A percentile compares a stretch with the other conserved stretches of the same genome.
Conservation (phyloP, 92 coral and sea anemone species). For the Actinernus sp. region DNA sequence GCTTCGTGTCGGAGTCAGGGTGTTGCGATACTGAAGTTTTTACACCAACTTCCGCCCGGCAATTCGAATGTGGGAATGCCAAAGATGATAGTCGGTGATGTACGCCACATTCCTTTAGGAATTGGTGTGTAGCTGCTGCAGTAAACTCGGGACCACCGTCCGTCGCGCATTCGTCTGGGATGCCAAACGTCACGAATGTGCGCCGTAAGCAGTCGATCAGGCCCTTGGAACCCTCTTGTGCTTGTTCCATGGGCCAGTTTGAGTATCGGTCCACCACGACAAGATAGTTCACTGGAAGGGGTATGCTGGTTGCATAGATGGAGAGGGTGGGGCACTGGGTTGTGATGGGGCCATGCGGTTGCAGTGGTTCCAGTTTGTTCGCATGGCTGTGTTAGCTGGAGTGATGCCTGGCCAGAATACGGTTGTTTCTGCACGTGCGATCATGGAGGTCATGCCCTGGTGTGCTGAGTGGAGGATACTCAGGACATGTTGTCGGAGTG, state of each 20-base stretch:
- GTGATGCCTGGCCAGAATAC: too few relatives aligned
- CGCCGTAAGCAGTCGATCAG: too few relatives aligned
- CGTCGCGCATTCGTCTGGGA: slow-evolving; percentile 70
- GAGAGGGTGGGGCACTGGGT: slow-evolving; percentile 68
- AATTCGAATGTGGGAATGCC: slow-evolving; percentile 71
- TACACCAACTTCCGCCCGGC: slow-evolving; percentile 62
- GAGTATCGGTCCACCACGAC: slow-evolving; percentile 71
- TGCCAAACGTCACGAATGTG: slow-evolving; percentile 56
- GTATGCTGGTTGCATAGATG: too few relatives aligned
- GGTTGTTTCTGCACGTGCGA: too few relatives aligned
- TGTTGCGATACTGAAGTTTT: slow-evolving; percentile 64
- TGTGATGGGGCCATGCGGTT: slow-evolving; percentile 69
- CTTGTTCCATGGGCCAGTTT: too few relatives aligned
- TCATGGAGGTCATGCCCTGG: slow-evolving; percentile 49
- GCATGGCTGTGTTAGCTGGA: slow-evolving; percentile 31
- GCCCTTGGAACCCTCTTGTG: too few relatives aligned
- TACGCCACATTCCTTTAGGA: slow-evolving; percentile 76
- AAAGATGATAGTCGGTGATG: too few relatives aligned
- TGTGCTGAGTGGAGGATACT: slow-evolving; percentile 46
- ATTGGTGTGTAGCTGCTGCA: slow-evolving; percentile 33
- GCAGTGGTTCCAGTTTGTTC: slow-evolving; percentile 52
- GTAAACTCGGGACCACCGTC: slow-evolving; percentile 63
- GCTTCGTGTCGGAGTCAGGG: slow-evolving; percentile 52
- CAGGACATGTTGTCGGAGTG: slow-evolving; percentile 37
- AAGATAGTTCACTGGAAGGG: slow-evolving; percentile 61